A percentile compares a stretch with the other conserved stretches of the same genome.
Conservation (phyloP, 2,113 vertebrate species). For the Neodontobutis hainanensis region DNA sequence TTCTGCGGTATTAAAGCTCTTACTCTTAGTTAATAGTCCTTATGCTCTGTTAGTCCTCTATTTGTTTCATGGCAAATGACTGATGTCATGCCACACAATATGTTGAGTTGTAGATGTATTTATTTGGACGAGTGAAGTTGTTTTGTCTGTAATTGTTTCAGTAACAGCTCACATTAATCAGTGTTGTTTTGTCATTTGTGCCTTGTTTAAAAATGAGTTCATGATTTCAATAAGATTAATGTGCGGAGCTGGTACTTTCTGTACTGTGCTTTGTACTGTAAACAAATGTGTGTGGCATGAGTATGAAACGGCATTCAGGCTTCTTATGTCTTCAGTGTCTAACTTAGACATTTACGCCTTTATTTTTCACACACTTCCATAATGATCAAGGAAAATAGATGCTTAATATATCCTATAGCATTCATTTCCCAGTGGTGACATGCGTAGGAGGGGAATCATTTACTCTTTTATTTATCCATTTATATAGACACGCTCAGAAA, state of each 20-base stretch:
- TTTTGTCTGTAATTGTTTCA: conserved; percentile 7
- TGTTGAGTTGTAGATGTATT: neutral
- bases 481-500: conserved; percentile 21
- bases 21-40: neutral
- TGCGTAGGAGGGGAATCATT: conserved; percentile 3
- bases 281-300: neutral
- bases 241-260: neutral
- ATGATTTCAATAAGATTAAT: conserved; percentile 16
- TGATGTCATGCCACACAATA: neutral
- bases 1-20: too few relatives aligned
- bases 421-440: conserved; percentile 8
- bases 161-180: conserved; percentile 18
- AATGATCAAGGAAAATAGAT: conserved; percentile 1
- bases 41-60: neutral
- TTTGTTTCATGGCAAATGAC: neutral
- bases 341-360: too few relatives aligned
- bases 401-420: neutral
- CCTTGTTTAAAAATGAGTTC: conserved; percentile 9
- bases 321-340: too few relatives aligned
- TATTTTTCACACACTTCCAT: too few relatives aligned
- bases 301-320: neutral
- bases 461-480: conserved; percentile 31
- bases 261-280: neutral
- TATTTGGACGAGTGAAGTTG: neutral
- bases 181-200: conserved; percentile 11